Conservation (phyloP, 2,113 vertebrate species). For the Sakesphorus luctuosus region DNA sequence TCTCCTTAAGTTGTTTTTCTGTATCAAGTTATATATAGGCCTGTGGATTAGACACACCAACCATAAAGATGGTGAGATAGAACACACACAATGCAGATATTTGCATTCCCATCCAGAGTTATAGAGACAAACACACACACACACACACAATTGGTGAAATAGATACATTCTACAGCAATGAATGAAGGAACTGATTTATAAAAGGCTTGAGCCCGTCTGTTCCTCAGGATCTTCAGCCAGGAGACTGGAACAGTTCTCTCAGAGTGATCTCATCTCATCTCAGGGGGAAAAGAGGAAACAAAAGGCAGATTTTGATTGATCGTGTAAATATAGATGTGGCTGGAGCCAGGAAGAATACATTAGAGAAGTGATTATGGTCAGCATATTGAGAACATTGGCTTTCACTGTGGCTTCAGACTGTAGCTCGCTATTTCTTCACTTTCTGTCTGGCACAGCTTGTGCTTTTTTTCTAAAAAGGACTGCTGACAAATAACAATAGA, state of each 20-base stretch:
- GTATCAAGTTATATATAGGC: background rate
- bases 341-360: background rate
- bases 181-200: background rate
- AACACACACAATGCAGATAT: background rate
- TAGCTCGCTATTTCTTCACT: background rate
- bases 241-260: background rate
- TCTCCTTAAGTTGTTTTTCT: background rate
- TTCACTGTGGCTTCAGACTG: background rate
- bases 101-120: background rate
- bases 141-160: background rate
- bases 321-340: background rate
- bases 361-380: background rate
- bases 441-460: background rate
- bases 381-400: background rate
- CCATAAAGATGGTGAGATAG: background rate
- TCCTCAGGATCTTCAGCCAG: background rate
- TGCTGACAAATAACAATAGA: background rate
- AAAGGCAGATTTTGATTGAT: constrained; percentile 31
- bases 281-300: background rate
- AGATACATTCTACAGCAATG: background rate
- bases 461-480: background rate
- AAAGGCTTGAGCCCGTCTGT: background rate
- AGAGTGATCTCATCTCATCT: background rate
- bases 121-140: no score
- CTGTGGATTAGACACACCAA: background rate